Evolutionary conservation across 2,797 vertebrate species (phyloP).

Genomic region (Schizopygopsis malacanthus): DNA sequence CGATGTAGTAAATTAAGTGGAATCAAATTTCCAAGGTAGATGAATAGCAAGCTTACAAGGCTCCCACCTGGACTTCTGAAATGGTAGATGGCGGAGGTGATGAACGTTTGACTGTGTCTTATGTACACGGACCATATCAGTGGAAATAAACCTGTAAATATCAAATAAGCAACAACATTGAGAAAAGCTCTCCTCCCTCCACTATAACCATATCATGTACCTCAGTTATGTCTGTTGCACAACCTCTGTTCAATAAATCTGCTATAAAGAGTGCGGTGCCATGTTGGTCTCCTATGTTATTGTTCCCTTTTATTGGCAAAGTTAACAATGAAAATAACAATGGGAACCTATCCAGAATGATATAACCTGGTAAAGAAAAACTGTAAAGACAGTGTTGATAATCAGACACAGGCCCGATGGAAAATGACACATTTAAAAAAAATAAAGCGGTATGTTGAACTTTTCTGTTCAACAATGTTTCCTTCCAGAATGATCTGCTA

Average conservation of each 20-base stretch:
- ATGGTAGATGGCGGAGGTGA: constrained; percentile 74
- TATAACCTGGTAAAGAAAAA: background rate
- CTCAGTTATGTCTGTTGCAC: constrained; percentile 92
- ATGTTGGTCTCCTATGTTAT: constrained; percentile 82
- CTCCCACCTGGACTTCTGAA: constrained; percentile 79
- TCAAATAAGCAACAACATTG: constrained; percentile 55
- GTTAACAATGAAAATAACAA: constrained; percentile 35
- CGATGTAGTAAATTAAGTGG: constrained; percentile 40
- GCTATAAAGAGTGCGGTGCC: constrained; percentile 91
- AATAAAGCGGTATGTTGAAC: background rate
- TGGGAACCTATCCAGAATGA: constrained; percentile 14
- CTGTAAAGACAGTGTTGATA: background rate
- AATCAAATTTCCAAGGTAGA: constrained; percentile 58
- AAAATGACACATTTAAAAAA: background rate
- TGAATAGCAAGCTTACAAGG: constrained; percentile 69
- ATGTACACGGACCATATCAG: background rate
- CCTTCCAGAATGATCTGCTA: background rate
- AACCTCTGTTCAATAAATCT: constrained; percentile 90
- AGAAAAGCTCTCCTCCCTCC: constrained; percentile 68
- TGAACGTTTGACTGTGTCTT: background rate
- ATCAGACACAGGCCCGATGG: background rate
- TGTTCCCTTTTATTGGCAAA: constrained; percentile 72
- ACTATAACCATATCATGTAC: constrained; percentile 86
- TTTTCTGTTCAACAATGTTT: background rate
- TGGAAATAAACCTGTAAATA: constrained; percentile 20